Base-by-base conservation (phyloP, 2,888 invertebrate genomes). In the Sphaerophoria rueppellii region DNA sequence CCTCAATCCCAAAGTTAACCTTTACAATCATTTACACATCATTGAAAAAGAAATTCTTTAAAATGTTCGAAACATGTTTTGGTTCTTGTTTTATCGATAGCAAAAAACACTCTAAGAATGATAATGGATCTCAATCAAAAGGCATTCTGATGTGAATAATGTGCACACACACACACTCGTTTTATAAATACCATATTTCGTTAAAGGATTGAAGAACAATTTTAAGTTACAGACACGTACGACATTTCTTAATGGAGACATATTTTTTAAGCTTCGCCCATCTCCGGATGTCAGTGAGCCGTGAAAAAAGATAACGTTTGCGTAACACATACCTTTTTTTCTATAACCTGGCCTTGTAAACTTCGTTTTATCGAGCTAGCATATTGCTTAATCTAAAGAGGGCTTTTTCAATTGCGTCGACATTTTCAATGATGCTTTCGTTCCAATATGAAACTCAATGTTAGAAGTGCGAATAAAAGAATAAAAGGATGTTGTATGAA, bases 231-330 rank as follows among this genome's bases (percentile, higher is more conserved):
- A 52, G 24, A 70, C 70, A 57, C 55, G 70, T 70, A 70, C 54
- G 12, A 55, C 55, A 54, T 70, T 69, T 54, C 11, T 35, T 34
- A 40, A 40, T 34, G 32, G 40, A 55, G 55, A 43, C 32, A 32
- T 55, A 43, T 57, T 69, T 16, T 34, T 16, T 32, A 0, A 34
- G 14, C 46, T 57, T 32, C 12, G n/a, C 55, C 55, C 55, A 46
- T 70, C 46, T 32, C 16, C 43, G 55, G n/a, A n/a, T 70, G 55
- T 34, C 32, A 70, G 57, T 57, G 70, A 70, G 55, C 70, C 55
- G 57, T 70, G 46, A 70, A 70, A 70, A 12, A 43, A 70, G 32
- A 70, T 70, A 57, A 43, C 32, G 70, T 57, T 34, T 55, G 16
- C 57, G 46, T n/a, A 11, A 14, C 46, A 54, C n/a, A 43, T 57